Evolutionary conservation across 1,140 invertebrate genomes (phyloP).

Genomic region (Prorops nasuta): DNA sequence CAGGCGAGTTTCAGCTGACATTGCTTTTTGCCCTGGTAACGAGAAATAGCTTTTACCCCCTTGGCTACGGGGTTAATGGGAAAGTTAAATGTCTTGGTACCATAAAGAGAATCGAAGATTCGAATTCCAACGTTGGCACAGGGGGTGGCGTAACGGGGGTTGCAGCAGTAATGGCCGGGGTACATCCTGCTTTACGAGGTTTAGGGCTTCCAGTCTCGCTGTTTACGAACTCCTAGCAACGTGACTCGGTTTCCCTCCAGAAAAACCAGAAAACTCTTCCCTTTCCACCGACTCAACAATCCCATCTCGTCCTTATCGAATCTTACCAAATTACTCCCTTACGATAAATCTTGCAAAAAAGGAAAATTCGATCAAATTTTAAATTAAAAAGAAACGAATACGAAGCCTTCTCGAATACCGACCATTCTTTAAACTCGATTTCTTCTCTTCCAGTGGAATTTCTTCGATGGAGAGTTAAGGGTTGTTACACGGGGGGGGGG

Average conservation of each 20-base stretch:
- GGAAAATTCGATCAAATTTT: background rate
- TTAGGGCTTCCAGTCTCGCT: slow-evolving; percentile 1
- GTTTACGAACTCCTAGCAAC: slow-evolving; percentile 5
- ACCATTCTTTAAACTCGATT: background rate
- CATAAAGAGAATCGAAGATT: slow-evolving; percentile 16
- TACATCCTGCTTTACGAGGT: slow-evolving; percentile 6
- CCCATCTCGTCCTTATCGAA: background rate
- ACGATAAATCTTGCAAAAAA: background rate
- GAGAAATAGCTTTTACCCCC: slow-evolving; percentile 10
- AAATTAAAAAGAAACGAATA: background rate
- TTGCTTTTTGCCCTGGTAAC: slow-evolving; percentile 11
- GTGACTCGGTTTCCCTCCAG: slow-evolving; percentile 8
- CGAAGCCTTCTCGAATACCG: background rate
- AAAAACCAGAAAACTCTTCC: background rate
- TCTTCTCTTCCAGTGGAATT: no score
- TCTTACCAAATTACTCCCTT: background rate
- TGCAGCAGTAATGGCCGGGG: slow-evolving; percentile 10
- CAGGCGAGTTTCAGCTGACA: no score
- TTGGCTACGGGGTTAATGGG: slow-evolving; percentile 10
- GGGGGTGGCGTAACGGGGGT: background rate
- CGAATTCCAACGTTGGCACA: slow-evolving; percentile 5
- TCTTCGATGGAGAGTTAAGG: no score
- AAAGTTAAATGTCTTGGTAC: slow-evolving; percentile 20
- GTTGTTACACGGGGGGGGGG: no score
- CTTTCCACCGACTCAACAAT: background rate